Evolutionary conservation across 1,140 invertebrate genomes (phyloP), one percentile per base, ranked within the genome.

Genomic region (Proales similis): DNA sequence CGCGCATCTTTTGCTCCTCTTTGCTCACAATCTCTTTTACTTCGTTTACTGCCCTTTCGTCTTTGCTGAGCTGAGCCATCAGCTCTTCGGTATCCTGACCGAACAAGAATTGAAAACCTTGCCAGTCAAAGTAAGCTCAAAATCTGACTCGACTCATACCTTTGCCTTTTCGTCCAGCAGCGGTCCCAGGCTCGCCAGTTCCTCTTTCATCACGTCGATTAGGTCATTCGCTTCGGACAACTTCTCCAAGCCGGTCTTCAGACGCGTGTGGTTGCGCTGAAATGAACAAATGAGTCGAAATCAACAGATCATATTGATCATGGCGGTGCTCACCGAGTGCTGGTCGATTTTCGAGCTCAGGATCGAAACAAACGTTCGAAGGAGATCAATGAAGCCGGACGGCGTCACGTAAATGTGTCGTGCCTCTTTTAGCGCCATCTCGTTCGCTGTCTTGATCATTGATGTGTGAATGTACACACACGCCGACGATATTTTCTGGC

Each of bases 381-480:
- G 77, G 6, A 90, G 74, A 68, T 88, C 86, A 63, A 90, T 79
- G 71, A 89, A 90, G 68, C 84, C 87, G 67, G 85, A 88, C 0
- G 87, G 87, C 0, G 87, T 90, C 17, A 85, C 85, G 70, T 90
- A 90, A 71, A 86, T 89, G 69, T 84, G 80, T 0, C 87, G 72
- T 49, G 83, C 79, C 81, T 87, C 84, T 77, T 90, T 87, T 29
- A 82, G 76, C 71, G 82, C 88, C 68, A 85, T 85, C 27, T 80
- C 73, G 1, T 79, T 74, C 0, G 85, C 83, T 74, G 82, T 83
- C 17, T 80, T 74, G 69, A 83, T 82, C 1, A 87, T 85, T 64
- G 81, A 84, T 82, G 85, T 67, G 64, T 76, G 73, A 68, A 77
- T 73, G 64, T 66, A 66, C 30, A 77, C 86, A 68, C 85, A 88